Evolutionary conservation across 2,888 invertebrate species (phyloP).

Genomic region (Pammene aurita): DNA sequence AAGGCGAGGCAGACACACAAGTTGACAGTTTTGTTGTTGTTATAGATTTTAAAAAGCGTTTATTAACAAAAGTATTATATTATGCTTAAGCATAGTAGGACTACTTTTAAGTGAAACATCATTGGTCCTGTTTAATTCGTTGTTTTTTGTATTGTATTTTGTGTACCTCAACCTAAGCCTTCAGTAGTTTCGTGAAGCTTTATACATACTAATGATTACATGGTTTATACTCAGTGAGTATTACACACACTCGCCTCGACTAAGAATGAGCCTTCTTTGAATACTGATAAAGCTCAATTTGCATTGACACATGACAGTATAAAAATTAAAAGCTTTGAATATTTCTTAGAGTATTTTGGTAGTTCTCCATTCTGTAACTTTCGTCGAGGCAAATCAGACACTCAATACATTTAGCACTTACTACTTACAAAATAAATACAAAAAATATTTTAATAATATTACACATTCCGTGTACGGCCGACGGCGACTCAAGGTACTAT

Average conservation of each 20-base stretch:
- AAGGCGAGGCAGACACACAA: not conserved
- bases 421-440: conserved; percentile 66
- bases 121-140: conserved; percentile 12
- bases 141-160: conserved; percentile 14
- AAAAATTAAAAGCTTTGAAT: not conserved
- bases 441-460: conserved; percentile 52
- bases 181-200: conserved; percentile 43
- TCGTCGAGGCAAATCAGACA: conserved; percentile 40
- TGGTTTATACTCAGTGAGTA: conserved; percentile 43
- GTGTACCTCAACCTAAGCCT: not conserved
- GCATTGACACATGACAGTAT: not conserved
- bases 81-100: too few relatives aligned
- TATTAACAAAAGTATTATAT: not conserved
- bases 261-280: conserved; percentile 6
- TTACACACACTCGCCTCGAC: conserved; percentile 41
- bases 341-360: not conserved
- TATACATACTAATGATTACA: conserved; percentile 43
- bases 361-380: not conserved
- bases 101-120: not conserved
- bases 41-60: not conserved
- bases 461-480: conserved; percentile 28
- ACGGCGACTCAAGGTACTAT: conserved; percentile 24
- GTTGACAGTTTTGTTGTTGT: conserved; percentile 5
- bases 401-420: conserved; percentile 67
- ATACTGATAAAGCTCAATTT: not conserved